Evolutionary conservation across 1,140 invertebrate genomes (phyloP).

Genomic region (Dreissena rostriformis): DNA sequence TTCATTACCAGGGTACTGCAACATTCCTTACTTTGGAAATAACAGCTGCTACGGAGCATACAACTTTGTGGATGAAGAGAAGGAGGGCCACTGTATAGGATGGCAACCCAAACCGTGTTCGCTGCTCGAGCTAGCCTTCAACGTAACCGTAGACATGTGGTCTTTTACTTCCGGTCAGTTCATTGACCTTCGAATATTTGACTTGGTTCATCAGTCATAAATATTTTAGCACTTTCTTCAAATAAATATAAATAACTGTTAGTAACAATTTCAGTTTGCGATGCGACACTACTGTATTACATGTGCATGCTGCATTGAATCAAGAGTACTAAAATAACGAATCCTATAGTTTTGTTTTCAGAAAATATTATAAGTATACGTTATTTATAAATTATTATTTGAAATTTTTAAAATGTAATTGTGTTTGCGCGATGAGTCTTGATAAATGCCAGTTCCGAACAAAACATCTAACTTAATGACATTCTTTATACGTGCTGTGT

Average conservation of each 20-base stretch:
- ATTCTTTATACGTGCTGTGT: too few species aligned
- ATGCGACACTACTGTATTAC: background rate
- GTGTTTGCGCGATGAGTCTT: too few species aligned
- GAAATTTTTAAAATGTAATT: too few species aligned
- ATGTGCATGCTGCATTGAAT: background rate
- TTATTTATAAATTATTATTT: too few species aligned
- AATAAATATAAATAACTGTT: background rate
- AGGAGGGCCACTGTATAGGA: slow-evolving; percentile 39
- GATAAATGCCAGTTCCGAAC: too few species aligned
- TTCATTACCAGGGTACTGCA: slow-evolving; percentile 30
- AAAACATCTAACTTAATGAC: too few species aligned
- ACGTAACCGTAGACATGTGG: slow-evolving; percentile 51
- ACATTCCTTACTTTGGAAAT: slow-evolving; percentile 42
- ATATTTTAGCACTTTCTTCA: background rate
- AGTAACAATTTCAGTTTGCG: background rate
- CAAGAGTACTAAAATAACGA: background rate
- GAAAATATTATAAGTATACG: too few species aligned
- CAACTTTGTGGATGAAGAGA: slow-evolving; percentile 39
- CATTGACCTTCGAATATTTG: background rate
- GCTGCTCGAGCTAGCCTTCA: slow-evolving; percentile 5
- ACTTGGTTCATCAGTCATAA: background rate
- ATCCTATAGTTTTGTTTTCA: background rate
- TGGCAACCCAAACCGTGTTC: slow-evolving; percentile 52
- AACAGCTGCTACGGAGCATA: slow-evolving; percentile 41
- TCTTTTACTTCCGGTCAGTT: slow-evolving; percentile 34